Evolutionary conservation across 1,140 invertebrate genomes (phyloP), one percentile per base, ranked within the genome.

Genomic region (Calephelis nemesis): DNA sequence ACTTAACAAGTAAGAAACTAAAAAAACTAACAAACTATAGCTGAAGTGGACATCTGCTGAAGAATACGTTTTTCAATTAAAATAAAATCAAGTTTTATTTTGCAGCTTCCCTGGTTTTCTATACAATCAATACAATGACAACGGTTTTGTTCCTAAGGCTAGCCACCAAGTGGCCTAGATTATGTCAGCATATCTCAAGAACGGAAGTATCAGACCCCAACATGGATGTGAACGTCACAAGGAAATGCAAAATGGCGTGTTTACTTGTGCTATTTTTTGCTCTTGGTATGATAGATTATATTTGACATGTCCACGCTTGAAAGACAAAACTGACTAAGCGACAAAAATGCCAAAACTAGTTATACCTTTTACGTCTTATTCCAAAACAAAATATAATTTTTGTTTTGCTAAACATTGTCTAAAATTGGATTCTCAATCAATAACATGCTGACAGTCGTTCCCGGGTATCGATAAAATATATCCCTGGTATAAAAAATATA

Each of bases 91-190:
- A 62, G 60, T 68, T 47, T 45, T 68, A 62, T 13, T 47, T 77
- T 78, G 64, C 70, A 79, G 78, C 75, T 0, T 63, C 69, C 15
- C 11, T 82, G 42, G 70, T 77, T 9, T 83, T 81, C 69, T 76
- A 74, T 63, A 13, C 54, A 47, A 68, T 72, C 3, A 77, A 75
- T 63, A 73, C 74, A 7, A 70, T 72, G 40, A 79, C 70, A 7
- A 72, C 70, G 13, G 42, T 79, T 8, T 47, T 84, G 8, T 84
- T 84, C 50, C 62, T 84, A 4, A 75, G 76, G 8, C 67, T 81
- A n/a, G 77, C 82, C 11, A 74, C 42, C 15, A 75, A 77, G 69
- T 84, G 80, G 82, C 82, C 82, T 2, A 76, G 69, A 6, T 63
- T 83, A 4, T 73, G 74, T 40, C 72, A 70, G n/a, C 62, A 77